Conservation (phyloP, 92 coral and sea anemone genomes). For the Montipora capitata region DNA sequence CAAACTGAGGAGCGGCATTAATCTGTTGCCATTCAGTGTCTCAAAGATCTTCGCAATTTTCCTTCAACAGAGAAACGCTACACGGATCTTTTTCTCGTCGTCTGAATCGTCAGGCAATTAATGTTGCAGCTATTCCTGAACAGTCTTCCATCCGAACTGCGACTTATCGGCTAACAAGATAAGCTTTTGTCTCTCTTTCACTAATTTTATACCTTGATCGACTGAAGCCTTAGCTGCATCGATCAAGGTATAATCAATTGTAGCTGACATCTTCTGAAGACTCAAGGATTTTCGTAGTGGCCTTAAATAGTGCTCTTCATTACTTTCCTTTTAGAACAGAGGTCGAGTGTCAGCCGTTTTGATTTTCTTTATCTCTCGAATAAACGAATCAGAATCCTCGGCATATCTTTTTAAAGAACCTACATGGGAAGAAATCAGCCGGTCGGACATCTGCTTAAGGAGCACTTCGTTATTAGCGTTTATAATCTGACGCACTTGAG, state of each 20-base stretch:
- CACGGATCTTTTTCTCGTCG: constrained; percentile 14
- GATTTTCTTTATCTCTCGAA: constrained; percentile 23
- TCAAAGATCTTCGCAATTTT: no score
- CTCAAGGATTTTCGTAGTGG: constrained; percentile 15
- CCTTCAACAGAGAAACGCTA: no score
- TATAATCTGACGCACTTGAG: no score
- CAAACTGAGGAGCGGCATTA: no score
- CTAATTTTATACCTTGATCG: constrained; percentile 31
- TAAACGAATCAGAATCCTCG: neutral
- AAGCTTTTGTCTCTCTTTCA: constrained; percentile 43
- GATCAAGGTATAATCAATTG: constrained; percentile 1
- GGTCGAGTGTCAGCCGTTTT: constrained; percentile 32
- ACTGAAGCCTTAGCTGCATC: constrained; percentile 23
- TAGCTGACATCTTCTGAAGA: constrained; percentile 21
- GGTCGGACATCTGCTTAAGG: neutral
- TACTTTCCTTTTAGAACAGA: constrained; percentile 35
- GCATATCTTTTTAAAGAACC: constrained; percentile 1
- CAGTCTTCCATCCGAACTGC: constrained; percentile 30
- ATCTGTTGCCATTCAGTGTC: no score
- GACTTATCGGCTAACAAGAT: constrained; percentile 36
- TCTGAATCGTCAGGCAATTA: constrained; percentile 23
- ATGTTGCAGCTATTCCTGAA: constrained; percentile 33
- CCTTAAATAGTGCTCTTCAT: constrained; percentile 29
- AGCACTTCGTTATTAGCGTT: no score
- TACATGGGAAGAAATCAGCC: neutral